phyloP scores from a whole-genome alignment of 1,140 invertebrate genomes.

The Drosophila ohnishii region DNA sequence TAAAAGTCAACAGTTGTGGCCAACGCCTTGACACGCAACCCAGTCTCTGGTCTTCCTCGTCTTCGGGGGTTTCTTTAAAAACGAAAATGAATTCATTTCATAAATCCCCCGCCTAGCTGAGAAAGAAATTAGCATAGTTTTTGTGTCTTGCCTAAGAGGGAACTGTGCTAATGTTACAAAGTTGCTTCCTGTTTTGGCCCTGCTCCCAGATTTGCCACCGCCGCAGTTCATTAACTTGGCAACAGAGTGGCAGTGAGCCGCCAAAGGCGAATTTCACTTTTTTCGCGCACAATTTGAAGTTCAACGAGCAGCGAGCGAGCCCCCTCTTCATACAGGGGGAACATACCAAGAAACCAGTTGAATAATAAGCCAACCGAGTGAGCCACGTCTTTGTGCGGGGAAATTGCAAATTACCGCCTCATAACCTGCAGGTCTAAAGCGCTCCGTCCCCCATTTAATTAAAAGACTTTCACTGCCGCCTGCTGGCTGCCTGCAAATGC shows the following conservation, averaged over 20 bases:
- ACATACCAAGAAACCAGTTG: constrained; percentile 76
- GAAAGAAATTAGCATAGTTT: constrained; percentile 73
- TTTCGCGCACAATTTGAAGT: constrained; percentile 72
- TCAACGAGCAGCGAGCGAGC: constrained; percentile 60
- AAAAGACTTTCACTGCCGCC: constrained; percentile 76
- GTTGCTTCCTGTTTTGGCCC: constrained; percentile 49
- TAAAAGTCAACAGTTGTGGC: constrained; percentile 80
- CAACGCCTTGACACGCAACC: constrained; percentile 62
- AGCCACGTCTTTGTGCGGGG: constrained; percentile 47
- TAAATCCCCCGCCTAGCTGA: constrained; percentile 15
- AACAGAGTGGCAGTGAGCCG: constrained; percentile 16
- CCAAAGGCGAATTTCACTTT: constrained; percentile 70
- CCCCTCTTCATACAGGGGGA: neutral
- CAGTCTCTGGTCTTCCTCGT: constrained; percentile 34
- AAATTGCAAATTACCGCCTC: constrained; percentile 76
- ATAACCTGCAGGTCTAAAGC: constrained; percentile 62
- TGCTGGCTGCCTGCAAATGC: constrained; percentile 43
- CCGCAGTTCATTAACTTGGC: constrained; percentile 70
- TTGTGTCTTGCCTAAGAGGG: constrained; percentile 43
- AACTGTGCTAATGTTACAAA: constrained; percentile 71
- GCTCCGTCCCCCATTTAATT: constrained; percentile 59
- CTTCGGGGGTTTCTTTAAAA: constrained; percentile 19
- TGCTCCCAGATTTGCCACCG: constrained; percentile 29
- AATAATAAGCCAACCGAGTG: constrained; percentile 62
- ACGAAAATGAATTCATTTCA: constrained; percentile 71